Conservation (phyloP, 2,888 invertebrate genomes). For the Oxyscelio sp. region DNA sequence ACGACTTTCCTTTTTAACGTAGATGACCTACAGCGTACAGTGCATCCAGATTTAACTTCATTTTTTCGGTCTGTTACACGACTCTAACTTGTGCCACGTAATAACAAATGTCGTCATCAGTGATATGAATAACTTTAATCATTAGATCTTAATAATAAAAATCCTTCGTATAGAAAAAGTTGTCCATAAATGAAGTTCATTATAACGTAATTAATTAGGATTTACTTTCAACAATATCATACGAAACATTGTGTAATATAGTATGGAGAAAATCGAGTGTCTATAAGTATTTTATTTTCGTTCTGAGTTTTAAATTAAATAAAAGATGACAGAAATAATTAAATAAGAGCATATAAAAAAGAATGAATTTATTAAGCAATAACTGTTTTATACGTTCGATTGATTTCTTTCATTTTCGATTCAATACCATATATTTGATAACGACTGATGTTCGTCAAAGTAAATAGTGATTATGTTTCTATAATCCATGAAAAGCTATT, state of each 20-base stretch:
- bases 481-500: background rate
- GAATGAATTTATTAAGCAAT: too few relatives aligned
- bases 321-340: too few relatives aligned
- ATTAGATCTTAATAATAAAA: too few relatives aligned
- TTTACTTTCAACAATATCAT: conserved; percentile 3
- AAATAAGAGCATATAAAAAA: too few relatives aligned
- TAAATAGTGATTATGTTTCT: too few relatives aligned
- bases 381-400: too few relatives aligned
- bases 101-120: conserved; percentile 14
- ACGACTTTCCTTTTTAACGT: too few relatives aligned
- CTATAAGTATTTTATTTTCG: background rate
- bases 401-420: too few relatives aligned
- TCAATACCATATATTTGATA: too few relatives aligned
- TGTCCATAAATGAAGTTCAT: background rate
- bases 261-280: background rate
- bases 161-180: conserved; percentile 39
- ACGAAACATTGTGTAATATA: background rate
- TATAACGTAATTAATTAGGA: conserved; percentile 16
- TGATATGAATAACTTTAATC: conserved; percentile 34
- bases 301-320: background rate
- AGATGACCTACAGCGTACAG: conserved; percentile 9
- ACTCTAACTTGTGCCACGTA: background rate
- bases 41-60: background rate
- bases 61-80: background rate
- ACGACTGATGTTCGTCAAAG: too few relatives aligned